Base-by-base conservation (phyloP, 2,113 vertebrate genomes). In the Gadus chalcogrammus region DNA sequence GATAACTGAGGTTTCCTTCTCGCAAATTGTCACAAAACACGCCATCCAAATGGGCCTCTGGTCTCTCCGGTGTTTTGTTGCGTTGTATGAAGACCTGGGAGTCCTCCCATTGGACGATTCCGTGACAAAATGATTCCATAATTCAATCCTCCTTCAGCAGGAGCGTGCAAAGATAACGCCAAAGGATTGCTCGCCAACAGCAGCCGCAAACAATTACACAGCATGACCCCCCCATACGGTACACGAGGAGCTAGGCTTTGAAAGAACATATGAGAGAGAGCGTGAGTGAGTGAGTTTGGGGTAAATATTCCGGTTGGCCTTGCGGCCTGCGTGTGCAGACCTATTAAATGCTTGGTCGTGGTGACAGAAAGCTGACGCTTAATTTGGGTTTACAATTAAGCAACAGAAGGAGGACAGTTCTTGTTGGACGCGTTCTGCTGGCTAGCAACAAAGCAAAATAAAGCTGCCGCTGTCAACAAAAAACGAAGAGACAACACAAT, bases 271-370 rank as follows among this genome's bases (percentile, higher is more conserved):
- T 62, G 71, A 79, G 82, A 83, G 81, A 78, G 74, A 48, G 31
- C 3, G 31, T 3, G 31, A 35, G 31, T 3, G 31, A 35, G 31
- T 3, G 31, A 4, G 31, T 24, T 24, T 24, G 24, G 24, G 24
- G 24, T 24, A 24, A 24, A 35, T 4, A 35, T 35, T 71, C 75
- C n/a, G 1, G 73, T 68, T 74, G 79, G 77, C 72, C 72, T 73
- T 70, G 18, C 28, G 28, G 71, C 69, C 66, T 76, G 77, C 84
- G 77, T 76, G 31, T 7, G 64, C 70, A 72, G 72, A 83, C 76
- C 76, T 82, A 84, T 88, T 82, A 85, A 79, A 83, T 69, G 77
- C 80, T 85, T 73, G 78, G 71, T 74, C 71, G 76, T 84, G 79
- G 74, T 71, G 73, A 79, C 75, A 68, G 76, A 75, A 84, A 75